Evolutionary conservation across 2,888 invertebrate species (phyloP).

Genomic region (Amphipyra berbera): DNA sequence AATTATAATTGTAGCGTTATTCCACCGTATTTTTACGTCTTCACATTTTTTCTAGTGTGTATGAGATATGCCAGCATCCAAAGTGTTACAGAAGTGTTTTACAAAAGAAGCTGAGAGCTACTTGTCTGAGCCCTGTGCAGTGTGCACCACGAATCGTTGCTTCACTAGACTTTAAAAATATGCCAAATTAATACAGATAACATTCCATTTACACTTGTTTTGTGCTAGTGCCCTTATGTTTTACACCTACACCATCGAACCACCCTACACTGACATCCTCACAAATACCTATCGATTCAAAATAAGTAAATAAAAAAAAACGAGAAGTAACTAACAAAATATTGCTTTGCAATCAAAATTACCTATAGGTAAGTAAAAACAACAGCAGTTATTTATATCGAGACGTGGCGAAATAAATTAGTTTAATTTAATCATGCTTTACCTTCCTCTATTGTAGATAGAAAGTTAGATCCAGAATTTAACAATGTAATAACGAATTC

Average conservation of each 20-base stretch:
- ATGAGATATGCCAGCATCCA: slow-evolving; percentile 17
- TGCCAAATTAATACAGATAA: slow-evolving; percentile 52
- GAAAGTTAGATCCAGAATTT: slow-evolving; percentile 17
- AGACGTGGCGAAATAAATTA: not conserved
- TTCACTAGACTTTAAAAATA: slow-evolving; percentile 55
- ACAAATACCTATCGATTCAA: slow-evolving; percentile 43
- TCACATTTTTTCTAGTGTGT: slow-evolving; percentile 21
- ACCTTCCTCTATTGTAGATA: slow-evolving; percentile 12
- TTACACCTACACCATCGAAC: slow-evolving; percentile 58
- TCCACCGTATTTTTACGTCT: slow-evolving; percentile 15
- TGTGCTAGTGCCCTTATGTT: slow-evolving; percentile 53
- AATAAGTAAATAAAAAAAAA: slow-evolving; percentile 17
- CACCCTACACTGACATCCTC: slow-evolving; percentile 53
- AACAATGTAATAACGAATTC: slow-evolving; percentile 8
- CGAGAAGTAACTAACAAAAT: not conserved
- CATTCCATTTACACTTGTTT: slow-evolving; percentile 57
- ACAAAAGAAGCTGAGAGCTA: slow-evolving; percentile 57
- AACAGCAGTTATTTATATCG: not conserved
- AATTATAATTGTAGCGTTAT: slow-evolving; percentile 1
- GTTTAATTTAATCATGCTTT: slow-evolving; percentile 8
- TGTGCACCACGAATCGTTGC: slow-evolving; percentile 60
- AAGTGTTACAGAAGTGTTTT: slow-evolving; percentile 45
- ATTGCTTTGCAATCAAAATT: not conserved
- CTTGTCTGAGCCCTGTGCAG: slow-evolving; percentile 30
- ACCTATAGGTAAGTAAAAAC: not conserved